Conservation (phyloP, 1,140 invertebrate genomes). For the Drosophila nikananu region DNA sequence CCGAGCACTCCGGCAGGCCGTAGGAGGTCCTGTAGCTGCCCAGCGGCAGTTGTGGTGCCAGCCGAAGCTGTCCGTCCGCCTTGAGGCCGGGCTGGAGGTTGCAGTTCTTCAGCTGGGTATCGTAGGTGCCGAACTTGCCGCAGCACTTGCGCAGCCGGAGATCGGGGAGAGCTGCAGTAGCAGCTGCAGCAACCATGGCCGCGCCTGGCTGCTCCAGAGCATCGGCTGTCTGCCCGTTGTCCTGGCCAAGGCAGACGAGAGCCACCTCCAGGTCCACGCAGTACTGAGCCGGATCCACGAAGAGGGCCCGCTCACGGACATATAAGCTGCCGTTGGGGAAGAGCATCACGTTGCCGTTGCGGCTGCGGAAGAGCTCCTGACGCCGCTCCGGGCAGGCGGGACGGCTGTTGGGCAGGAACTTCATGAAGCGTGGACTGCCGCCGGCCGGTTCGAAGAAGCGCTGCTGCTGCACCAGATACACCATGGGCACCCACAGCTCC, state of each 20-base stretch:
- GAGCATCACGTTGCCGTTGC: constrained; percentile 61
- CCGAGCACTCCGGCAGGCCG: constrained; percentile 86
- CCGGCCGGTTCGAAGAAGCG: constrained; percentile 69
- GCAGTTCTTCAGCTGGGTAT: constrained; percentile 86
- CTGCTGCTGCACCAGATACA: constrained; percentile 64
- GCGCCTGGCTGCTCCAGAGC: not conserved
- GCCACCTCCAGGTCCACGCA: constrained; percentile 88
- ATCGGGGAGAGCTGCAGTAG: constrained; percentile 3
- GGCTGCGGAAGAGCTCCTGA: constrained; percentile 62
- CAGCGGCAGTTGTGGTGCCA: constrained; percentile 41
- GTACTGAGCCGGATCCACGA: constrained; percentile 86
- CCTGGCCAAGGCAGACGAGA: constrained; percentile 86
- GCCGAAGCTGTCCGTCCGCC: constrained; percentile 30
- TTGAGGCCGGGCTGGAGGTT: constrained; percentile 15
- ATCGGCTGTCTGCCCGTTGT: constrained; percentile 64
- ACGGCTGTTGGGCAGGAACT: constrained; percentile 62
- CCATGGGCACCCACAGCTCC: constrained; percentile 73
- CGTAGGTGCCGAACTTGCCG: constrained; percentile 87
- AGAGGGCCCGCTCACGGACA: constrained; percentile 80
- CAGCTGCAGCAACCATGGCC: not conserved
- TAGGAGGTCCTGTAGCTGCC: constrained; percentile 69
- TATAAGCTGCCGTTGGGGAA: constrained; percentile 87
- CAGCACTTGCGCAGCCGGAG: constrained; percentile 87
- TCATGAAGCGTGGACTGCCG: constrained; percentile 68
- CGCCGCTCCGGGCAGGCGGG: constrained; percentile 51